Base-by-base conservation (phyloP, 1,140 invertebrate genomes). In the Colletes latitarsis region DNA sequence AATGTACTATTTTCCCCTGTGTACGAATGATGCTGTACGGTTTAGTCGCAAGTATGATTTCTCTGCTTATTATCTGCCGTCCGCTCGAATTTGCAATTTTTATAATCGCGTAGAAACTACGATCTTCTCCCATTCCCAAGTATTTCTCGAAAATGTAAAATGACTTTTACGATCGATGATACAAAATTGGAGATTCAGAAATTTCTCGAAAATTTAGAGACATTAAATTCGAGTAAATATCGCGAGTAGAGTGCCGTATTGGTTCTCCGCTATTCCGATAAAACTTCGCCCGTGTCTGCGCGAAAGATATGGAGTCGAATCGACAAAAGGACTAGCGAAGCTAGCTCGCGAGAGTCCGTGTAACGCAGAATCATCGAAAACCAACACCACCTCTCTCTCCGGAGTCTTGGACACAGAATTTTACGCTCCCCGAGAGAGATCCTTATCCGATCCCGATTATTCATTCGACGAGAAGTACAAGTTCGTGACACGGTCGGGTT, bases 11-110 rank as follows among this genome's bases (percentile, higher is more conserved):
- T 41, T 52, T 39, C 46, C 10, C 21, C 21, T 49, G 21, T 10
- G 49, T 49, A 39, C 17, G 21, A 74, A n/a, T 19, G 57, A 6
- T 58, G n/a, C 64, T 21, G 43, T 52, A 21, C 19, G 64, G 21
- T 67, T 67, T 67, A 67, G 43, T 67, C 49, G 49, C 12, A 43
- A 52, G 64, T 5, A 19, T n/a, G 64, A 66, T 66, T 49, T 12
- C n/a, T 43, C 8, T 46, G 4, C 8, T 17, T 49, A 30, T 49
- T 67, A 49, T 67, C 64, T 30, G 17, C 8, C 43, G 41, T 46
- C 19, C 64, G 14, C 21, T n/a, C 9, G 43, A 67, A 39, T 15
- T 15, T 46, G 1, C 0, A 46, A 30, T 30, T 30, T 30, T 30
- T 30, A 30, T 2, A 30, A 30, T 30, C 30, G 30, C 30, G 30